These are phyloP conservation scores for Mandrillus leucophaeus DNA, from an alignment of 2,113 vertebrate species.

Conservation along the genomic window DNA sequence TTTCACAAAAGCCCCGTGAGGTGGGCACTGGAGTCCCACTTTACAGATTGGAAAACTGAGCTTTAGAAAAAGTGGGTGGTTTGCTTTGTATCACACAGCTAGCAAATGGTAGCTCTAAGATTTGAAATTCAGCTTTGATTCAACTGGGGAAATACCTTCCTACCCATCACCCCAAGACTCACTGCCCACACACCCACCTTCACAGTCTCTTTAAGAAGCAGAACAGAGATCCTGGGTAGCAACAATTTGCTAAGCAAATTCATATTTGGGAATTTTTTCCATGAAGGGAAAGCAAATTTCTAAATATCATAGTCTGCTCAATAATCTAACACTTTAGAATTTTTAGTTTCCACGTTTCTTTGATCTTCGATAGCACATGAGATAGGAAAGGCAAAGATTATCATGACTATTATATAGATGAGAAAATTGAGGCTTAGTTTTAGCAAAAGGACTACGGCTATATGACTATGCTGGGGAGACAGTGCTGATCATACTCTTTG, in stretches of 20 bases:
- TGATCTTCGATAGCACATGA: neutral
- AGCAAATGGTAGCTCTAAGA: neutral
- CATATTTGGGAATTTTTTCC: neutral
- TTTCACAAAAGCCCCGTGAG: neutral
- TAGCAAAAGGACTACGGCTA: neutral
- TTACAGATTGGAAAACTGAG: neutral
- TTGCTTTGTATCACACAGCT: neutral
- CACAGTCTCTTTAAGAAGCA: neutral
- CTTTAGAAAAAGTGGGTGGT: neutral
- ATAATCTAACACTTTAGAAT: neutral
- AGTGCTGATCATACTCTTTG: neutral
- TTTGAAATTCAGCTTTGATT: neutral
- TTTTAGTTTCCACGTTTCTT: neutral
- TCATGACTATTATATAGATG: neutral
- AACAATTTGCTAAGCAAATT: neutral
- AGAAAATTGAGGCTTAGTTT: neutral
- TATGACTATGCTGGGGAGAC: neutral
- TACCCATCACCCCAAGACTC: neutral
- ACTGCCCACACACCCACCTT: neutral
- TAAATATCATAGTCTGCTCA: neutral
- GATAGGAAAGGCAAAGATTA: neutral
- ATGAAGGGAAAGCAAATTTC: neutral
- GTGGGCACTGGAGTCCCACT: neutral
- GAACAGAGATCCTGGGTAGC: neutral
- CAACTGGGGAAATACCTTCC: neutral